A percentile compares a stretch with the other conserved stretches of the same genome.
Conservation (phyloP, 1,140 invertebrate species). For the Ephestia elutella region DNA sequence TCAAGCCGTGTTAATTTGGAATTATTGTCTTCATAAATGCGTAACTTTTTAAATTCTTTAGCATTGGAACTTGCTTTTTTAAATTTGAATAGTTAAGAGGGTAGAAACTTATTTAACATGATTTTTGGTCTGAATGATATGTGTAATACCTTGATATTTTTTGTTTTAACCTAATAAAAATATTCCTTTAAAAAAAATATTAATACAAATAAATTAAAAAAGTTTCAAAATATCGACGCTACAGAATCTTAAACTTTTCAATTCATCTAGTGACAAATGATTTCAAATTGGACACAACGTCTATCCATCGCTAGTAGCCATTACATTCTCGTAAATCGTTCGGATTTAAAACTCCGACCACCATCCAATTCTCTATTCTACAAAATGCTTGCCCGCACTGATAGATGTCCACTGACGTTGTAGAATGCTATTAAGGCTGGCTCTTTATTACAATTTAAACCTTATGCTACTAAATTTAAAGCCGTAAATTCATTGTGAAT, state of each 20-base stretch:
- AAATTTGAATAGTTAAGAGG: no score
- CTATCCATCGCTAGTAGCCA: constrained; percentile 21
- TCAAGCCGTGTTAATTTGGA: background rate
- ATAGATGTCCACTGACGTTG: constrained; percentile 55
- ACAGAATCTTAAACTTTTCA: background rate
- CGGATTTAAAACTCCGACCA: constrained; percentile 58
- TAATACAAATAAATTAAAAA: no score
- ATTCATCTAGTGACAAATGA: background rate
- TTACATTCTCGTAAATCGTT: constrained; percentile 59
- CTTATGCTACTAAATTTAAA: constrained; percentile 13
- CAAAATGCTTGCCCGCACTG: constrained; percentile 64
- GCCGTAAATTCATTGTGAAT: constrained; percentile 17
- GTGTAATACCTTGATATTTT: no score
- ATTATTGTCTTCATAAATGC: background rate
- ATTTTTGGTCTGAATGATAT: no score
- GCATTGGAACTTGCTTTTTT: no score
- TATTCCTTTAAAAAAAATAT: no score
- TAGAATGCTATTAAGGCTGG: constrained; percentile 31
- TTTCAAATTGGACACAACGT: background rate
- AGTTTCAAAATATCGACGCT: no score
- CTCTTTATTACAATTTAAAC: constrained; percentile 5
- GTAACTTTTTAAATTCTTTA: no score
- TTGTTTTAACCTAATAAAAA: no score
- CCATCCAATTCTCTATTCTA: constrained; percentile 59
- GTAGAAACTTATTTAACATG: no score